Base-by-base conservation (phyloP, 2,888 invertebrate genomes). In the Frankliniella intonsa region DNA sequence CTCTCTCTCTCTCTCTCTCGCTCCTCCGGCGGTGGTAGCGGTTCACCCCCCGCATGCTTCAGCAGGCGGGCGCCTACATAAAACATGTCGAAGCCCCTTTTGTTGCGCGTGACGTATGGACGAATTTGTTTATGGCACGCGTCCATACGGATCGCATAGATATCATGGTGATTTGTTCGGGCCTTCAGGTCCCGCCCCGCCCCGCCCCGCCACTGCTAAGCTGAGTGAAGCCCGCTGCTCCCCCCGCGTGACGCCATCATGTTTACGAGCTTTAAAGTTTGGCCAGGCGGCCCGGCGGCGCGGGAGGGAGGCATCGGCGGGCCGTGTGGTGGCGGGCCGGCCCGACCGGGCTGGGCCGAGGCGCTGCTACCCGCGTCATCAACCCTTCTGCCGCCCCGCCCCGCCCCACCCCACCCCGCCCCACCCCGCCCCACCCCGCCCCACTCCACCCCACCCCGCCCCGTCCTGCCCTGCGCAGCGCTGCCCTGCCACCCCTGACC, bases 251-350 rank as follows among this genome's bases (percentile, higher is more conserved):
- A 12, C 69, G 69, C 69, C 69, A 76, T 76, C 69, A 76, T 76
- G 69, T 76, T 76, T 76, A 76, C 69, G 69, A 76, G 69, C 69
- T 76, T 76, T 76, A 76, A 76, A 76, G 22, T 76, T 76, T 76
- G 22, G 69, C 69, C 69, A 19, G 69, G 10, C 69, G 69, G 69
- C 69, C 9, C 19, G 7, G 65, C 65, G 65, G 65, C 65, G 65
- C 65, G 19, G 19, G n/a, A 55, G 55, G 69, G 69, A n/a, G 69
- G 69, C 69, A 7, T n/a, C n/a, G 22, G 22, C 17, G 65, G n/a
- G 65, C 19, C 65, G 65, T 9, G 65, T 9, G 9, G 65, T 11
- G 69, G 69, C 22, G 69, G 55, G 55, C 22, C 69, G 69, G n/a
- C n/a, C 17, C 55, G 17, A 14, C 55, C 55, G 38, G 38, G 38